A percentile compares a stretch with the other conserved stretches of the same genome.
phyloP scores from a whole-genome alignment of 1,140 invertebrate genomes.

The Apis cerana region DNA sequence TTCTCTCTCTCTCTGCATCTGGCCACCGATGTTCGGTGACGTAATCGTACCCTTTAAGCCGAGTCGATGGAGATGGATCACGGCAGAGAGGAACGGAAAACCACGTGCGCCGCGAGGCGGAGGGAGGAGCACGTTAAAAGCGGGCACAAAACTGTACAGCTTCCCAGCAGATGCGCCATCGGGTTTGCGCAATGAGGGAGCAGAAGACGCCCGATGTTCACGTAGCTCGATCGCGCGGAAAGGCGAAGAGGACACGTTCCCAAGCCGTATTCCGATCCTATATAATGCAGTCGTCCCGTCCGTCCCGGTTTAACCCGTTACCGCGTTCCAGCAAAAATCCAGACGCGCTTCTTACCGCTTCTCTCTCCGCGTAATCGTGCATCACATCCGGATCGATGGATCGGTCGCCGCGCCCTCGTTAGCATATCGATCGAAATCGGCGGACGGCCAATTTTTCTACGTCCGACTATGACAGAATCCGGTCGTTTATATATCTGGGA shows the following conservation, averaged over 20 bases:
- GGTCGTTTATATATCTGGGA: not conserved
- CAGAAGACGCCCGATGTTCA: constrained; percentile 62
- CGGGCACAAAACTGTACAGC: constrained; percentile 8
- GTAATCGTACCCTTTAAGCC: constrained; percentile 50
- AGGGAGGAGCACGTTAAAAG: constrained; percentile 17
- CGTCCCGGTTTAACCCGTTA: constrained; percentile 75
- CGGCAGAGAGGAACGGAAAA: constrained; percentile 1
- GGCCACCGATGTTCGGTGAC: constrained; percentile 27
- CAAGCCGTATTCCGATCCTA: constrained; percentile 63
- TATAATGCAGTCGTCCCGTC: constrained; percentile 70
- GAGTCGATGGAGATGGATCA: not conserved
- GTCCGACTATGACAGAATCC: not conserved
- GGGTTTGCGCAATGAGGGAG: constrained; percentile 54
- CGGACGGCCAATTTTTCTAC: constrained; percentile 4
- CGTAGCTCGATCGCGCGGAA: constrained; percentile 54
- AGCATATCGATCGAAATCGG: not conserved
- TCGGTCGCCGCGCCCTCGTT: constrained; percentile 14
- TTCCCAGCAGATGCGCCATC: constrained; percentile 49
- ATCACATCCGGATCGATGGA: not conserved
- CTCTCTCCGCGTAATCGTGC: not conserved
- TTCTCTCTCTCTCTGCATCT: not conserved
- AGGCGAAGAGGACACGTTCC: constrained; percentile 70
- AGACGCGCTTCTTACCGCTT: constrained; percentile 50
- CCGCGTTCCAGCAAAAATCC: constrained; percentile 67
- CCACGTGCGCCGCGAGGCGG: not conserved